A percentile compares a stretch with the other conserved stretches of the same genome.
These are phyloP conservation scores for Syngnathus floridae DNA, from an alignment of 2,113 vertebrate genomes.

Conservation along the genomic window DNA sequence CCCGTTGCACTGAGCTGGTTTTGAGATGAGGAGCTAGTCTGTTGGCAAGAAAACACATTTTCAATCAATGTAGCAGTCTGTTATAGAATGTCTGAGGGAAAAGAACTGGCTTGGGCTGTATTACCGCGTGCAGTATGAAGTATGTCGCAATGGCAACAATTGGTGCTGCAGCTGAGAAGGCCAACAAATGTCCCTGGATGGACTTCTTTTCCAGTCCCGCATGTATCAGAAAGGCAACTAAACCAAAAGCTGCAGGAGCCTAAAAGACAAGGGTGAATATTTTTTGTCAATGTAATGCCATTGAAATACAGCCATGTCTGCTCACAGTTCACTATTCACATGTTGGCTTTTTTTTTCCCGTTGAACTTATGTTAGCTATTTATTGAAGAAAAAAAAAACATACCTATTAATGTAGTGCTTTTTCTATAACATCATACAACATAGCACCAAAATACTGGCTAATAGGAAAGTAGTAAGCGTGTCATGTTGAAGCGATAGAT, in stretches of 20 bases:
- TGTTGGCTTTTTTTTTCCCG: not conserved
- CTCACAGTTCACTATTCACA: not conserved
- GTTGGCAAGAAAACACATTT: constrained; percentile 21
- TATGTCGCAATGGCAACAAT: constrained; percentile 68
- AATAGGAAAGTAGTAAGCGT: no score
- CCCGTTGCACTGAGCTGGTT: constrained; percentile 60
- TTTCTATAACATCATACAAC: no score
- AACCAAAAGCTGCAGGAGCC: constrained; percentile 75
- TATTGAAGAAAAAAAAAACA: no score
- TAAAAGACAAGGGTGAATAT: constrained; percentile 19
- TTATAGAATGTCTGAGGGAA: not conserved
- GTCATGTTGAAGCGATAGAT: no score
- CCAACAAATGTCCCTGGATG: constrained; percentile 72
- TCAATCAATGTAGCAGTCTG: not conserved
- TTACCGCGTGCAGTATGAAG: constrained; percentile 68
- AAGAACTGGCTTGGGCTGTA: constrained; percentile 10
- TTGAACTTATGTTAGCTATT: no score
- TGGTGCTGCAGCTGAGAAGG: constrained; percentile 73
- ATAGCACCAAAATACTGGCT: no score
- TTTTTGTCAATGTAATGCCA: not conserved
- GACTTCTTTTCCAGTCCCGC: constrained; percentile 68
- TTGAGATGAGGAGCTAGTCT: constrained; percentile 57
- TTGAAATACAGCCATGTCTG: no score
- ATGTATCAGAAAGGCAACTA: constrained; percentile 76
- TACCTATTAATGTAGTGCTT: no score